Evolutionary conservation across 2,113 vertebrate genomes (phyloP).

Genomic region (Phoenicopterus ruber): DNA sequence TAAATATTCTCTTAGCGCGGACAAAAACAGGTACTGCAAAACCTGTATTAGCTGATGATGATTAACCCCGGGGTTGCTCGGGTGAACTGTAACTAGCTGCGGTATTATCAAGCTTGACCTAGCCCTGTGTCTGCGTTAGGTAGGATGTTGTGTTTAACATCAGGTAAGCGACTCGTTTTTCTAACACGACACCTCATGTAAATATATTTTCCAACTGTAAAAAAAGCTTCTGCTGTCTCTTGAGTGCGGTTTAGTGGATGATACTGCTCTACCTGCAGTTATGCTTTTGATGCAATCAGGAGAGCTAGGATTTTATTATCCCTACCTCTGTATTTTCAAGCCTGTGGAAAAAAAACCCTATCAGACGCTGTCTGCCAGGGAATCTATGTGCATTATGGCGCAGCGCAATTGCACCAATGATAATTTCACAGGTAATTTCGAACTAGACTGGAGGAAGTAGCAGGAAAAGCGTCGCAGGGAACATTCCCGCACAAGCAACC

Average conservation of each 20-base stretch:
- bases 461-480: neutral
- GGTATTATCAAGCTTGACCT: neutral
- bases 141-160: neutral
- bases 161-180: neutral
- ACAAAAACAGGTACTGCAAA: neutral
- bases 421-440: slow-evolving; percentile 49
- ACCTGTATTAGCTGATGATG: neutral
- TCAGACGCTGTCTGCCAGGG: neutral
- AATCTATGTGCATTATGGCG: neutral
- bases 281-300: neutral
- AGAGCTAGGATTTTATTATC: neutral
- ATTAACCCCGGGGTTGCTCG: neutral
- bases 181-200: neutral
- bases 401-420: neutral
- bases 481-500: neutral
- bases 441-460: neutral
- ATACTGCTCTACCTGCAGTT: neutral
- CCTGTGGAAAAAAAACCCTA: fast-evolving
- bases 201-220: neutral
- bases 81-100: neutral
- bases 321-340: neutral
- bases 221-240: neutral
- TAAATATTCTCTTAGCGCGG: neutral
- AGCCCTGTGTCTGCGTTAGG: neutral
- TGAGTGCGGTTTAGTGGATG: neutral